Percentiles rank a stretch among this genome's conserved stretches.
Evolutionary conservation across 2,797 vertebrate genomes (phyloP).

Genomic region (Tympanoctomys barrerae): DNA sequence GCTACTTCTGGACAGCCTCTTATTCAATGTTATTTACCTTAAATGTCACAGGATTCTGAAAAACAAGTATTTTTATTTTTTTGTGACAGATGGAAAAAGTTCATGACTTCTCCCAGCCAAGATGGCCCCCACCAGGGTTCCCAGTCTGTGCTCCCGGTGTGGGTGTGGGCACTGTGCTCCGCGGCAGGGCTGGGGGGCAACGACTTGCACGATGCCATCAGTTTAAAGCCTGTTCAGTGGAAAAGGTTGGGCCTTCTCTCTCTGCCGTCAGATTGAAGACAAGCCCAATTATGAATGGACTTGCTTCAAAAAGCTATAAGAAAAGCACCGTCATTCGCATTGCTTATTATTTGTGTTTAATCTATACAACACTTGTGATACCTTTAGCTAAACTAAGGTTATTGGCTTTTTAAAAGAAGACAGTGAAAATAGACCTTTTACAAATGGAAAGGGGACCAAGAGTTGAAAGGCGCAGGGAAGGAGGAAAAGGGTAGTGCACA

Average conservation of each 20-base stretch:
- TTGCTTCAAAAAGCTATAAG: not conserved
- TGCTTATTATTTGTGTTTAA: conserved; percentile 6
- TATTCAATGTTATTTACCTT: not conserved
- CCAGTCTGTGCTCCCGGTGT: not conserved
- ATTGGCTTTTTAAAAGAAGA: not conserved
- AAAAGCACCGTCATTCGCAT: rapidly evolving
- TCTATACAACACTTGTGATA: not conserved
- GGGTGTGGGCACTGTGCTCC: not conserved
- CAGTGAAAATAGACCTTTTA: not conserved
- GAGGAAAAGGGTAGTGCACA: not conserved
- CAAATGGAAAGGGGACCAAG: not conserved
- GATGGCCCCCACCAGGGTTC: not conserved
- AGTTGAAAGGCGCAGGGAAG: not conserved
- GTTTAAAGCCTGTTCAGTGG: not conserved
- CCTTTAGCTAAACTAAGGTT: conserved; percentile 1
- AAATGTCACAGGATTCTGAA: not conserved
- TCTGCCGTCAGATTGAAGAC: conserved; percentile 11
- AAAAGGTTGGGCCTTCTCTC: not conserved
- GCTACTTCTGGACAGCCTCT: not conserved
- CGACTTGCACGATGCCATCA: not conserved
- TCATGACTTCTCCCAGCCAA: not conserved
- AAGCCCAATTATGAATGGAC: not conserved
- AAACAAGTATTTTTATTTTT: conserved; percentile 1
- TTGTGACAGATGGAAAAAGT: not conserved
- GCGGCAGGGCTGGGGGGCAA: rapidly evolving